Conservation (phyloP, 2,113 vertebrate genomes). For the Prinia subflava region DNA sequence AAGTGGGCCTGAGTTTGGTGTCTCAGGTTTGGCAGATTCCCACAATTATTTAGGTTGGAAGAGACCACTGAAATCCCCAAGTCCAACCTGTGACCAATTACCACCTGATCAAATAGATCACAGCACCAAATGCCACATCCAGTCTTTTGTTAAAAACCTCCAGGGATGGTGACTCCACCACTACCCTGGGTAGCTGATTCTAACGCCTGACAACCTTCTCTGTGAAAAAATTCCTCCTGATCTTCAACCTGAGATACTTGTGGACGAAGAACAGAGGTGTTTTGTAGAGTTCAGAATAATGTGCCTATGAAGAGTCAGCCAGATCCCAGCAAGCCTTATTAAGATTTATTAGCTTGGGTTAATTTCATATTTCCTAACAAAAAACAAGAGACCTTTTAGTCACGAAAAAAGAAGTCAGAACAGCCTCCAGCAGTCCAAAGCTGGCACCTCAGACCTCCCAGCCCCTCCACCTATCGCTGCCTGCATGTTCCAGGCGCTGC, state of each 20-base stretch:
- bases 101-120: neutral
- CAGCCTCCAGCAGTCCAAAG: too few species aligned
- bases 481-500: accelerated
- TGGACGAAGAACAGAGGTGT: neutral
- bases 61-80: neutral
- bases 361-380: neutral
- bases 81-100: neutral
- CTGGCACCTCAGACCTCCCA: neutral
- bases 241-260: neutral
- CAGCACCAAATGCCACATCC: neutral
- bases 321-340: neutral
- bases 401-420: neutral
- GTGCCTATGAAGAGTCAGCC: neutral
- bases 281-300: neutral
- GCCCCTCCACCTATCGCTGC: accelerated
- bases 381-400: neutral
- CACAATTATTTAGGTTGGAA: neutral
- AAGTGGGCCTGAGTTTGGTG: too few species aligned
- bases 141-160: neutral
- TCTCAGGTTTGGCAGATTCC: neutral
- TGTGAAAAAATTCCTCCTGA: neutral
- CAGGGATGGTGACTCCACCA: neutral
- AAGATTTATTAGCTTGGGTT: neutral
- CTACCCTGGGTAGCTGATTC: neutral
- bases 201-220: neutral